These are phyloP conservation scores for Hypotaenidia okinawae DNA, from an alignment of 2,797 vertebrate species.

Conservation along the genomic window DNA sequence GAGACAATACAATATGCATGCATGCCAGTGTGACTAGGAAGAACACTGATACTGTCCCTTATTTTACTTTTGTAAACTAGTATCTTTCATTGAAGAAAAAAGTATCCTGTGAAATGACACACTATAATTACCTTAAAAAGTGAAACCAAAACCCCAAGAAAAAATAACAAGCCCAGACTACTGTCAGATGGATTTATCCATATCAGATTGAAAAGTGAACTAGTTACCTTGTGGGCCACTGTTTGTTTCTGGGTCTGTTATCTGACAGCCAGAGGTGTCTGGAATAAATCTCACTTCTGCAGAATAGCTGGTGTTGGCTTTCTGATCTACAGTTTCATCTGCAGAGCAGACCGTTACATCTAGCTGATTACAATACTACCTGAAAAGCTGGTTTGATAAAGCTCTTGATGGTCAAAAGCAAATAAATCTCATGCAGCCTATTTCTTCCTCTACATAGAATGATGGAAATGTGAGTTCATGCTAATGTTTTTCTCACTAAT, in stretches of 20 bases:
- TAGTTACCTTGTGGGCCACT: neutral
- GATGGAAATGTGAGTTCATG: neutral
- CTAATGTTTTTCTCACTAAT: neutral
- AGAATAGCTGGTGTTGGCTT: neutral
- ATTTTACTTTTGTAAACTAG: neutral
- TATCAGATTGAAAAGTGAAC: neutral
- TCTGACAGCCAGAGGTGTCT: neutral
- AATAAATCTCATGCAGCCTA: neutral
- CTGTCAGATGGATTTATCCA: neutral
- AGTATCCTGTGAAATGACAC: neutral
- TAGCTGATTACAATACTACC: neutral
- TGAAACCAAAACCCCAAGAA: neutral
- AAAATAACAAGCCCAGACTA: neutral
- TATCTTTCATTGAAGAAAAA: neutral
- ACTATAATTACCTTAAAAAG: neutral
- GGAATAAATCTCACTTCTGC: neutral
- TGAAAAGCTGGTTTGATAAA: neutral
- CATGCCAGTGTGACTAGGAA: neutral
- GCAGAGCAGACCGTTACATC: neutral
- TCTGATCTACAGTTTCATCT: neutral
- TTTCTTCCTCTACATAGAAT: neutral
- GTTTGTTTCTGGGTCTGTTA: neutral
- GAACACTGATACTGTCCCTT: neutral
- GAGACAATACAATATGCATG: neutral
- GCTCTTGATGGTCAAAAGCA: neutral